Evolutionary conservation across 2,888 invertebrate species (phyloP).

Genomic region (Laothoe populi): DNA sequence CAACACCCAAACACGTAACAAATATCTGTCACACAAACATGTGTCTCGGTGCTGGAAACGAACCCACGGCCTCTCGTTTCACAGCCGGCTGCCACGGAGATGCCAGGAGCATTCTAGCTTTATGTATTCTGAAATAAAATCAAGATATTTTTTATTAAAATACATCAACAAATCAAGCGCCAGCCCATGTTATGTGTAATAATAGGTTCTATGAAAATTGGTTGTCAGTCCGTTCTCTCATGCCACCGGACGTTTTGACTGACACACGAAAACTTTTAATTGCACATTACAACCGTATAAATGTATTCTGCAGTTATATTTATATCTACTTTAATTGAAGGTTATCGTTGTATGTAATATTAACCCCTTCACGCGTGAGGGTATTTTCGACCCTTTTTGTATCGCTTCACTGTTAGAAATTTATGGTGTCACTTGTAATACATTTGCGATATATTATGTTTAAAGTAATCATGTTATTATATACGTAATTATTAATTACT

Average conservation of each 20-base stretch:
- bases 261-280: constrained; percentile 75
- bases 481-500: too few species aligned
- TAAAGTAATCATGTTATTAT: too few species aligned
- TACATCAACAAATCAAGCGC: constrained; percentile 16
- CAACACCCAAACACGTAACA: too few species aligned
- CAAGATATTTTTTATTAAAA: neutral
- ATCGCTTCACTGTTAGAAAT: neutral
- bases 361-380: neutral
- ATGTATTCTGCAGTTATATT: constrained; percentile 46
- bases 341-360: neutral
- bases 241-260: constrained; percentile 79
- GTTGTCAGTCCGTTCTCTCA: constrained; percentile 62
- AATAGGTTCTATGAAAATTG: constrained; percentile 61
- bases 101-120: neutral
- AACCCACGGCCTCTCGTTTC: too few species aligned
- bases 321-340: constrained; percentile 27
- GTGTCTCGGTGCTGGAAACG: too few species aligned
- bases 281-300: constrained; percentile 60
- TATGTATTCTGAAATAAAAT: neutral
- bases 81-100: too few species aligned
- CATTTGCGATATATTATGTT: too few species aligned
- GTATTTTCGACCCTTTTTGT: neutral
- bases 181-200: constrained; percentile 57
- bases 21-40: too few species aligned
- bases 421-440: too few species aligned